Conservation (phyloP, 2,113 vertebrate species). For the Paramormyrops kingsleyae region DNA sequence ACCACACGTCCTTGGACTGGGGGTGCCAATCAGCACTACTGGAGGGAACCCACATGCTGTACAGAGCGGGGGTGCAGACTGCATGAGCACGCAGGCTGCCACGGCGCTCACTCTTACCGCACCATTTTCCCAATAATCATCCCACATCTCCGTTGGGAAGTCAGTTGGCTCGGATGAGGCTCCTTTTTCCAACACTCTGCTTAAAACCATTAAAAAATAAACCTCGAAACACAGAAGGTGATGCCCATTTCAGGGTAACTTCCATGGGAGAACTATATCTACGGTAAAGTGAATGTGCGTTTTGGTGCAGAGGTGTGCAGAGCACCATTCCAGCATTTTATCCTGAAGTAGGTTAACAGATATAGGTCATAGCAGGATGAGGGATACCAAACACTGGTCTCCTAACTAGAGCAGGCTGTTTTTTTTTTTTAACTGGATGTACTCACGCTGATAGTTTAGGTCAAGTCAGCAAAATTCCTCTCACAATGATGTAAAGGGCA, state of each 20-base stretch:
- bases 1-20: not conserved
- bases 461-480: not conserved
- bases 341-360: constrained; percentile 55
- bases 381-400: constrained; percentile 32
- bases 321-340: not conserved
- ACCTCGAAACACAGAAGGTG: not conserved
- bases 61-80: not conserved
- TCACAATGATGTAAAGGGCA: not conserved
- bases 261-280: not conserved
- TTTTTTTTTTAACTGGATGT: constrained; percentile 23
- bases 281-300: not conserved
- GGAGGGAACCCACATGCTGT: not conserved
- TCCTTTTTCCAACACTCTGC: not conserved
- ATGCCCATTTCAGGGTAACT: not conserved
- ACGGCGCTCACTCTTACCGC: not conserved
- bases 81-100: not conserved
- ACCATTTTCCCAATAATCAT: not conserved
- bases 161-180: not conserved
- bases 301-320: not conserved
- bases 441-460: not conserved
- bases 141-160: not conserved
- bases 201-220: not conserved
- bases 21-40: not conserved
- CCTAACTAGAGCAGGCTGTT: constrained; percentile 32
- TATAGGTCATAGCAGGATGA: constrained; percentile 49